Evolutionary conservation across 1,140 invertebrate genomes (phyloP).

Genomic region (Conus ventricosus): DNA sequence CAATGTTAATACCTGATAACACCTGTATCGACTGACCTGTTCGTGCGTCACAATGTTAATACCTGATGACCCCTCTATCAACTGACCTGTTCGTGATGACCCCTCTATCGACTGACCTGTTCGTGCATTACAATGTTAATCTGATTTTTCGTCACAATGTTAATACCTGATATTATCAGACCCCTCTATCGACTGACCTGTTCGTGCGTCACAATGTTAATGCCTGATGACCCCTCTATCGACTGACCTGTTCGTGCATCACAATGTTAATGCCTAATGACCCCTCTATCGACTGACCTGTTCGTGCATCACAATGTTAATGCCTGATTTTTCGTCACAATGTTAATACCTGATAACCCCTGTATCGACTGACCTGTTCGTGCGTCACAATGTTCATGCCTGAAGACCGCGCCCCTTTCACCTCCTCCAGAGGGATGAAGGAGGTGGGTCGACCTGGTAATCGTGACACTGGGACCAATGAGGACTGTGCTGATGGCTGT

Average conservation of each 20-base stretch:
- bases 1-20: no score
- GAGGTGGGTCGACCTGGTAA: not conserved
- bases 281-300: not conserved
- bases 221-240: not conserved
- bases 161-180: no score
- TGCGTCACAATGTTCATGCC: slow-evolving; percentile 54
- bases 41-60: no score
- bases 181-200: no score
- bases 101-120: no score
- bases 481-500: not conserved
- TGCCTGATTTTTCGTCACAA: no score
- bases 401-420: slow-evolving; percentile 46
- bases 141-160: no score
- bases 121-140: no score
- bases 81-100: no score
- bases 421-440: slow-evolving; percentile 59
- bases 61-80: slow-evolving; percentile 34
- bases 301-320: no score
- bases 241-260: slow-evolving; percentile 39
- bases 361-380: slow-evolving; percentile 44
- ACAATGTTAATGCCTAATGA: slow-evolving; percentile 29
- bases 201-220: no score
- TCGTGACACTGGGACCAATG: not conserved
- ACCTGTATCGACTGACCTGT: slow-evolving; percentile 40
- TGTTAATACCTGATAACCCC: no score